A percentile compares a stretch with the other conserved stretches of the same genome.
Conservation (phyloP, 2,888 invertebrate genomes). For the Aporophyla lueneburgensis region DNA sequence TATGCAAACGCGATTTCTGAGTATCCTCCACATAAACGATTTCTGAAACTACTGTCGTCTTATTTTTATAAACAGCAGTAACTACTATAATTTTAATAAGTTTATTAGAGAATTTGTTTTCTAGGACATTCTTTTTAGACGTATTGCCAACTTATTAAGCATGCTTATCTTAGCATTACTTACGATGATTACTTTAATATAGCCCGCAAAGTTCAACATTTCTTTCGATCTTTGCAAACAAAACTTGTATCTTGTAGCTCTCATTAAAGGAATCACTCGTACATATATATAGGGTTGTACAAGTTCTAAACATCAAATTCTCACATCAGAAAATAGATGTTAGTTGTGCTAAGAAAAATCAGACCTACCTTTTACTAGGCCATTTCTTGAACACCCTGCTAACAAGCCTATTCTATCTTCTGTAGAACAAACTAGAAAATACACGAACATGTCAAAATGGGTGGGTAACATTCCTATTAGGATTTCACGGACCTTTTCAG, state of each 20-base stretch:
- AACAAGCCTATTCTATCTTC: background rate
- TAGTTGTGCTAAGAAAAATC: background rate
- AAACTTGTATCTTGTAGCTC: too few species aligned
- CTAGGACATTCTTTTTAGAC: background rate
- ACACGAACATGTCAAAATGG: conserved; percentile 40
- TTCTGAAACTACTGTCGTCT: background rate
- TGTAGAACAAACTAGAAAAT: background rate
- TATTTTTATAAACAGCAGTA: background rate
- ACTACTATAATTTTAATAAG: background rate
- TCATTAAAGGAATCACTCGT: background rate
- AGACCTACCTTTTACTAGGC: background rate
- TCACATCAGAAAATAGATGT: too few species aligned
- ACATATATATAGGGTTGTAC: background rate
- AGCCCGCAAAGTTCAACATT: background rate
- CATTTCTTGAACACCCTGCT: background rate
- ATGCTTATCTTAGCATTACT: background rate
- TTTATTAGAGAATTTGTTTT: background rate
- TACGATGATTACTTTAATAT: background rate
- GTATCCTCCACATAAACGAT: background rate
- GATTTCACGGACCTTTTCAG: conserved; percentile 51
- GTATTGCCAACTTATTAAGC: too few species aligned
- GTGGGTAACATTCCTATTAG: conserved; percentile 41
- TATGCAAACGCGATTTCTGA: background rate
- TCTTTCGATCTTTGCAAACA: background rate
- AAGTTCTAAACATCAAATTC: background rate